Evolutionary conservation across 2,888 invertebrate species (phyloP).

Genomic region (Trichopoda pennipes): DNA sequence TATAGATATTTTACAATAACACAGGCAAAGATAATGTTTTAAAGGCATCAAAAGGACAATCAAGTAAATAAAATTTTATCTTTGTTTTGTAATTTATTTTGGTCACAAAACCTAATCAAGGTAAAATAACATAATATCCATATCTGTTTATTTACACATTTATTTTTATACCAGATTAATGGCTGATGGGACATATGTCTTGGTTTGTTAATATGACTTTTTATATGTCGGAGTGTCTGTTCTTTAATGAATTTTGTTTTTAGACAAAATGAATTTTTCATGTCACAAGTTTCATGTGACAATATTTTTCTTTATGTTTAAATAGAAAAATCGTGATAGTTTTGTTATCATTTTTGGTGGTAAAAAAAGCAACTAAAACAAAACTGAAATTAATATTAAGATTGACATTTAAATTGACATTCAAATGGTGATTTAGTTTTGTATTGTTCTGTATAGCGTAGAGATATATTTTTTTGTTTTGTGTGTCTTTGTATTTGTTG

Average conservation of each 20-base stretch:
- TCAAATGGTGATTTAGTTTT: constrained; percentile 36
- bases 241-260: background rate
- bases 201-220: constrained; percentile 17
- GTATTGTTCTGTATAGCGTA: background rate
- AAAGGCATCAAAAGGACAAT: no score
- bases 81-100: no score
- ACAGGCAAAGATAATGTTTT: no score
- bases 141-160: no score
- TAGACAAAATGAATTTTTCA: background rate
- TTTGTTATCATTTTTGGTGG: constrained; percentile 8
- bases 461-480: background rate
- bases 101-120: no score
- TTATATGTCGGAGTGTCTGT: constrained; percentile 18
- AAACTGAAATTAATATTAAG: background rate
- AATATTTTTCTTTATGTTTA: background rate
- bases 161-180: constrained; percentile 26
- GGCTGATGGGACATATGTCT: constrained; percentile 41
- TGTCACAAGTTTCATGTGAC: constrained; percentile 9
- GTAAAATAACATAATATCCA: no score
- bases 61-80: no score
- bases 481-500: background rate
- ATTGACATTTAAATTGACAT: constrained; percentile 37
- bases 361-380: constrained; percentile 2
- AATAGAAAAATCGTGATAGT: constrained; percentile 3
- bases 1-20: no score